Conservation (phyloP, 2,797 vertebrate genomes). For the Hippopotamyrus pictus region DNA sequence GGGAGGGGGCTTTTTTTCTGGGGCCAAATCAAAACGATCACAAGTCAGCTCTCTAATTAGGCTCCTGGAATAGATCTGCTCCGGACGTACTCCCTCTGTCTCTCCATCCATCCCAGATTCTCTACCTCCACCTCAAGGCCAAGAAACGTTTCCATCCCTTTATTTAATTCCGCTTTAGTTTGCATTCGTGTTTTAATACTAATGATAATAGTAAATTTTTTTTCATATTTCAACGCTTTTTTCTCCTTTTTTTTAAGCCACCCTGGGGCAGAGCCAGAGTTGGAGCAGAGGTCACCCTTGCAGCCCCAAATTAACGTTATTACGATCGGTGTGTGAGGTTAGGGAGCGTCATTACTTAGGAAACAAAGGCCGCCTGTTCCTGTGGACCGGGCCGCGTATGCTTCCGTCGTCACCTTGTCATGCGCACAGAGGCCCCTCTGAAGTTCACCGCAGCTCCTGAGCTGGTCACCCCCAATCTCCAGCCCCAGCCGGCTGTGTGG, state of each 20-base stretch:
- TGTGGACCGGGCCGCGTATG: not conserved
- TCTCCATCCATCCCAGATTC: not conserved
- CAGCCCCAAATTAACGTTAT: conserved; percentile 17
- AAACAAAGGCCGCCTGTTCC: not conserved
- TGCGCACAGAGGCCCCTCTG: not conserved
- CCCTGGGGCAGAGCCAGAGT: not conserved
- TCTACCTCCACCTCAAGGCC: not conserved
- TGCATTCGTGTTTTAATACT: not conserved
- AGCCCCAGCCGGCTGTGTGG: not conserved
- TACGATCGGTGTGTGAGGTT: conserved; percentile 2
- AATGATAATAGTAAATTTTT: not conserved
- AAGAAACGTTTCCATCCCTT: not conserved
- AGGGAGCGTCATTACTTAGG: conserved; percentile 3
- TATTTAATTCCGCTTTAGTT: not conserved
- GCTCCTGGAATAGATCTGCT: conserved; percentile 2
- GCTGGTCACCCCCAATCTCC: not conserved
- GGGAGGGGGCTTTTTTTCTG: conserved; percentile 7
- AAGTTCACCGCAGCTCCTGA: not conserved
- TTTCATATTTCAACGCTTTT: not conserved
- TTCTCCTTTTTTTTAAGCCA: not conserved
- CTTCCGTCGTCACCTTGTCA: not conserved
- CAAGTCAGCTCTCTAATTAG: conserved; percentile 14
- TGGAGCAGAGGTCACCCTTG: not conserved
- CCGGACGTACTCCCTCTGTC: not conserved
- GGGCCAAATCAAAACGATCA: conserved; percentile 11